Conservation (phyloP, 2,797 vertebrate species). For the Xenopus petersii region DNA sequence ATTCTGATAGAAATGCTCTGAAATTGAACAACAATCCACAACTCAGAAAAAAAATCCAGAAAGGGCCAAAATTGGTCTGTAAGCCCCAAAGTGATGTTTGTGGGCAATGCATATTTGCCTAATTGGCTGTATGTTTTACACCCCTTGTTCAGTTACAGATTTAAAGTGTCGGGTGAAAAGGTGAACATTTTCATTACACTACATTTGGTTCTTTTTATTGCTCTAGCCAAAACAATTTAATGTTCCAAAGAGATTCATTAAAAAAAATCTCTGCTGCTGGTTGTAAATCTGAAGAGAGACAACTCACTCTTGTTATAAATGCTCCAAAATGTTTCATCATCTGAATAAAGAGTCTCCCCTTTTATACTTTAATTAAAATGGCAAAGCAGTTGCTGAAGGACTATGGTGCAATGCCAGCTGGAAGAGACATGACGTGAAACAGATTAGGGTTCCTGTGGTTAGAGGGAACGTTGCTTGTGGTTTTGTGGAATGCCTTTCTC, state of each 20-base stretch:
- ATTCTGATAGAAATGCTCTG: too few species aligned
- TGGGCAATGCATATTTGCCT: background rate
- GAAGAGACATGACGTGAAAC: slow-evolving; percentile 66
- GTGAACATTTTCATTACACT: slow-evolving; percentile 17
- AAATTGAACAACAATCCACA: too few species aligned
- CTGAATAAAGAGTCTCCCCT: background rate
- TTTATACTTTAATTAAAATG: slow-evolving; percentile 11
- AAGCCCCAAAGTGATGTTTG: background rate
- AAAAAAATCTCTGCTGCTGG: slow-evolving; percentile 5
- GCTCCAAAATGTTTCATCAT: background rate
- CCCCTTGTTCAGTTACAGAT: slow-evolving; percentile 3
- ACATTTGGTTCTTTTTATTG: slow-evolving; percentile 14
- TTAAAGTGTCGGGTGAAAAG: slow-evolving; percentile 21
- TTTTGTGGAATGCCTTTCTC: slow-evolving; percentile 25
- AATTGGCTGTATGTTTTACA: slow-evolving; percentile 6
- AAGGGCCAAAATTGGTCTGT: background rate
- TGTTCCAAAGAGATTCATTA: slow-evolving; percentile 17
- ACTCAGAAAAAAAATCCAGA: too few species aligned
- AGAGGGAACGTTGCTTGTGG: slow-evolving; percentile 31
- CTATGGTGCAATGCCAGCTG: slow-evolving; percentile 72
- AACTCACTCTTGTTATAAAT: slow-evolving; percentile 3
- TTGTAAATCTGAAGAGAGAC: slow-evolving; percentile 17
- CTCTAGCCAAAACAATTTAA: slow-evolving; percentile 2
- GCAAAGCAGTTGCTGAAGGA: slow-evolving; percentile 67
- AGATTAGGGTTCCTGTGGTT: slow-evolving; percentile 67